These are phyloP conservation scores for Leuciscus idus DNA, from an alignment of 2,113 vertebrate genomes.

Conservation along the genomic window DNA sequence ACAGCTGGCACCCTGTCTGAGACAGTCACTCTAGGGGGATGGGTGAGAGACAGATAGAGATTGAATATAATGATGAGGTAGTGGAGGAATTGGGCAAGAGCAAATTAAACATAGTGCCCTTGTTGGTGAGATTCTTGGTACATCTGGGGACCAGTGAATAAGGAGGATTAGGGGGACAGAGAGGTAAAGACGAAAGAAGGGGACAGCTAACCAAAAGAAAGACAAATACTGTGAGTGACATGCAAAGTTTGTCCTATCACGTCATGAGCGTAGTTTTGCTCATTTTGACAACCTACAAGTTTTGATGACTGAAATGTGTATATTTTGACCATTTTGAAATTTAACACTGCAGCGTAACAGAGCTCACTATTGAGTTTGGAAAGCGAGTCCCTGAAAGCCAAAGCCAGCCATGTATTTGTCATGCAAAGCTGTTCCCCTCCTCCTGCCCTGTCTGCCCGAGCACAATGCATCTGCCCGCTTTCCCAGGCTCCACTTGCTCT, in stretches of 20 bases:
- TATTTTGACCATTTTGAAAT: background rate
- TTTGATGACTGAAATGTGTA: background rate
- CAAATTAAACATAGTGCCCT: conserved; percentile 23
- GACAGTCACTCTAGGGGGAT: conserved; percentile 27
- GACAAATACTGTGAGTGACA: conserved; percentile 15
- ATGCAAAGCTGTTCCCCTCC: conserved; percentile 62
- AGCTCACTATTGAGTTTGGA: conserved; percentile 19
- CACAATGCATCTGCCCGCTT: conserved; percentile 58
- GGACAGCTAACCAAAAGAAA: background rate
- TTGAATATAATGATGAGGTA: conserved; percentile 42
- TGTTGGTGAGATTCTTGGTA: conserved; percentile 22
- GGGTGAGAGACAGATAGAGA: conserved; percentile 52
- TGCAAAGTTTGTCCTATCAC: background rate
- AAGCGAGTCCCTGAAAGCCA: conserved; percentile 27
- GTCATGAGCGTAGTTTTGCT: background rate
- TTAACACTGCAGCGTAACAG: background rate
- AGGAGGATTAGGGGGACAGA: conserved; percentile 38
- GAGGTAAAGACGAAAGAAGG: conserved; percentile 28
- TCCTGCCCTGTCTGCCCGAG: conserved; percentile 53
- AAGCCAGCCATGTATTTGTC: conserved; percentile 53
- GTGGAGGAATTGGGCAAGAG: conserved; percentile 18
- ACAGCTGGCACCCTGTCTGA: conserved; percentile 60
- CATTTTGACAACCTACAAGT: background rate
- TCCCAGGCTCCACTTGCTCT: conserved; percentile 55
- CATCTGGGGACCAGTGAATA: conserved; percentile 37